Conservation (phyloP, 2,113 vertebrate genomes). For the Oreochromis spilurus region DNA sequence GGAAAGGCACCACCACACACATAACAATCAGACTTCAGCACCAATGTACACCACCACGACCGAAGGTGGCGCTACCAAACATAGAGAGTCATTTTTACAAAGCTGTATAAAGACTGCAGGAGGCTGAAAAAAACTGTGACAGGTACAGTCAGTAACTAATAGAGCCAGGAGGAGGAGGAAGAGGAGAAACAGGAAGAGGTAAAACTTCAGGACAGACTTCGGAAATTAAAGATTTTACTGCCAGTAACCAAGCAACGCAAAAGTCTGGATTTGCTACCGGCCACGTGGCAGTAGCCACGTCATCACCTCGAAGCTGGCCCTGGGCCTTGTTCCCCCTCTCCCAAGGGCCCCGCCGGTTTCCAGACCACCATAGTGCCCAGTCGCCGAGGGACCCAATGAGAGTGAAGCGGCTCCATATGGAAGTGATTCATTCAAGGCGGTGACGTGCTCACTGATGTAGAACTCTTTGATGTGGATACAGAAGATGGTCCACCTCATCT, state of each 20-base stretch:
- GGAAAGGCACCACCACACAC: background rate
- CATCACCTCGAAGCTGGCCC: constrained; percentile 27
- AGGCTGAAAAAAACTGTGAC: background rate
- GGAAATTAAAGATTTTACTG: background rate
- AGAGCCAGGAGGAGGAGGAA: background rate
- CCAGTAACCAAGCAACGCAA: background rate
- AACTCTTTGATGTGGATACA: background rate
- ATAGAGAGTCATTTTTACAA: background rate
- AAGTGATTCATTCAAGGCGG: background rate
- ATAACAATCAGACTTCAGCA: background rate
- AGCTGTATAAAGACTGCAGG: background rate
- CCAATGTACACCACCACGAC: background rate
- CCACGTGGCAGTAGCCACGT: constrained; percentile 22
- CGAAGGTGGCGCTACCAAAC: background rate
- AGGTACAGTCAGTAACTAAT: background rate
- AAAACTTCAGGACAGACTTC: background rate
- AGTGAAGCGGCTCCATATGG: background rate
- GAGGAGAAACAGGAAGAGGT: background rate
- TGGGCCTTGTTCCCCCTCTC: no score
- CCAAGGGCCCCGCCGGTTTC: background rate
- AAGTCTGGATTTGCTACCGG: constrained; percentile 28
- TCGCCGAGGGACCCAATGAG: background rate
- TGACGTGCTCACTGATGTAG: background rate
- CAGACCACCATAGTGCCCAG: background rate
- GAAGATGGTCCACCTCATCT: background rate